phyloP scores from a whole-genome alignment of 2,888 invertebrate genomes.

The Acleris literana region DNA sequence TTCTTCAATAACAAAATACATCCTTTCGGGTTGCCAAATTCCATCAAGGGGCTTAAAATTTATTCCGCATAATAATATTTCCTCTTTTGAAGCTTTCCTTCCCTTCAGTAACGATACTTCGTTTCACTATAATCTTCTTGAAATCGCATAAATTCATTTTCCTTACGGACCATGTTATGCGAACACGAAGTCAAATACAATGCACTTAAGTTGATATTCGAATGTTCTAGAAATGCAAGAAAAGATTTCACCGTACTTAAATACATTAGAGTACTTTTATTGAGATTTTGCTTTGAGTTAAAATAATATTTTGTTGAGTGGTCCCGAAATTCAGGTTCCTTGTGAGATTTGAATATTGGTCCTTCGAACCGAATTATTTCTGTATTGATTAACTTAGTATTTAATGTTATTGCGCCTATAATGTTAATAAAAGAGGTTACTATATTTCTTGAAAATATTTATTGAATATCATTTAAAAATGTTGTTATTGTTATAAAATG shows the following conservation, averaged over 20 bases:
- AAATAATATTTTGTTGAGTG: slow-evolving; percentile 2
- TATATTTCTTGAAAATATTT: too few species aligned
- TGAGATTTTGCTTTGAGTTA: neutral
- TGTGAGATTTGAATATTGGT: neutral
- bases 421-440: too few species aligned
- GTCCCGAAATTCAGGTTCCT: neutral
- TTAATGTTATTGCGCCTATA: too few species aligned
- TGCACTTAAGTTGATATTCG: neutral
- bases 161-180: neutral
- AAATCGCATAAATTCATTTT: slow-evolving; percentile 13
- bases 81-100: neutral
- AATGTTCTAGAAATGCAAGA: neutral
- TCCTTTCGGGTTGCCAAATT: neutral
- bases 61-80: neutral
- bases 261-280: neutral
- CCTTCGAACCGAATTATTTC: neutral
- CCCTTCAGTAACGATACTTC: slow-evolving; percentile 7
- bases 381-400: too few species aligned
- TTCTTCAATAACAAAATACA: too few species aligned
- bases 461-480: too few species aligned
- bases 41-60: neutral
- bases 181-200: neutral
- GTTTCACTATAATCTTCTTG: slow-evolving; percentile 22
- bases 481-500: too few species aligned
- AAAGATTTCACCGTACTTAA: neutral